These are phyloP conservation scores for Neodiprion lecontei DNA, from an alignment of 1,140 invertebrate genomes.

Conservation along the genomic window DNA sequence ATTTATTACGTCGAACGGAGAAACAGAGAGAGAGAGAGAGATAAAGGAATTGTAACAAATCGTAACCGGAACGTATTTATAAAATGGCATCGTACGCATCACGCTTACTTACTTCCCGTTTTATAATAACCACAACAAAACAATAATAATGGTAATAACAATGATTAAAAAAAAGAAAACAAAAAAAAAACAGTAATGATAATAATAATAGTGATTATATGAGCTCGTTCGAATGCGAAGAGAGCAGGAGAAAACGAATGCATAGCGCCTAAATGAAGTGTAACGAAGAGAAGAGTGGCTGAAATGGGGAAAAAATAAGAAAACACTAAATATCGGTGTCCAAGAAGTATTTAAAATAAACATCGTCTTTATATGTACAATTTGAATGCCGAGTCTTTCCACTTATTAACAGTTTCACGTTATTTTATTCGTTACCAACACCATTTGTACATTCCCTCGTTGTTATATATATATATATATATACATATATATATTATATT, in stretches of 20 bases:
- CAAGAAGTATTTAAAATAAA: conserved; percentile 60
- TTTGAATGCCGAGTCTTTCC: conserved; percentile 33
- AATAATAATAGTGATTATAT: no score
- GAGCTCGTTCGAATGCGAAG: not conserved
- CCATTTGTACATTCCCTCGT: conserved; percentile 4
- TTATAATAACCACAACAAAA: no score
- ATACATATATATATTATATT: no score
- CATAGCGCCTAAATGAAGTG: not conserved
- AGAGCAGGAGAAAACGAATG: not conserved
- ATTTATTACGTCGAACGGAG: no score
- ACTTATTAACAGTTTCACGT: not conserved
- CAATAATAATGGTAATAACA: no score
- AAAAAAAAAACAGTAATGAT: no score
- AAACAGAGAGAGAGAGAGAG: no score
- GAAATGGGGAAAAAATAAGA: conserved; percentile 35
- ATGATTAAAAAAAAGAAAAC: no score
- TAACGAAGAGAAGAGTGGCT: conserved; percentile 34
- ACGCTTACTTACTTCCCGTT: no score
- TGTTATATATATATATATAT: not conserved
- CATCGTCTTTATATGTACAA: conserved; percentile 58
- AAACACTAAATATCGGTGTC: conserved; percentile 50
- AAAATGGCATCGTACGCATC: no score
- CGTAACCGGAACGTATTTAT: no score
- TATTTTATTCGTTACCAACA: not conserved
- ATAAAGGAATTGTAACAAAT: no score